Base-by-base conservation (phyloP, 2,888 invertebrate genomes). In the Synergus laeviventris region DNA sequence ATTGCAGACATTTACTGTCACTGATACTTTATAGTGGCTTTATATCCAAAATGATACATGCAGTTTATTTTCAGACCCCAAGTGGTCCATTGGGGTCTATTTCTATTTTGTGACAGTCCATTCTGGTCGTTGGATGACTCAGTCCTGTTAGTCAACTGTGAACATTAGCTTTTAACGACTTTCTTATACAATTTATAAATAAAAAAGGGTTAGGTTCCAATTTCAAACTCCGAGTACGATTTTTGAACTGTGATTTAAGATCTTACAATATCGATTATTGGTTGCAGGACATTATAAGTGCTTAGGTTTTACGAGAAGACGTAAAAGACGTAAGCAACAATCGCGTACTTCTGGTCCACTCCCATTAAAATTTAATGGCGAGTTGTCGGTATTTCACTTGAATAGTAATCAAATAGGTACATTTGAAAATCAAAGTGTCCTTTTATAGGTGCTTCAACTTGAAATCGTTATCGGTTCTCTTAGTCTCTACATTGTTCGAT, bases 41-140 rank as follows among this genome's bases (percentile, higher is more conserved):
- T 66, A 66, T 45, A 66, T 45, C 66, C 66, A 66, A 45, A 66
- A 66, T 66, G 66, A 66, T 66, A 66, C 66, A 45, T 66, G 45
- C 66, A 66, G 66, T 66, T 66, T 66, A 66, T 66, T 66, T 66
- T 66, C 9, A 66, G 66, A 66, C 21, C 66, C 56, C 18, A 54
- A 75, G 75, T 79, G 84, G 82, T 79, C 81, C 83, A 81, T 84
- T 80, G 81, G 81, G 76, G 83, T 86, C 86, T 86, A 86, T 86
- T 86, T 86, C 86, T 86, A 86, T 84, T 84, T 85, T 84, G 79
- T 83, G 82, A 85, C 80, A 82, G 83, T 82, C 83, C 82, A 81
- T 73, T 74, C 42, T 74, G n/a, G 31, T 31, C 42, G 60, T 74
- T 24, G 73, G 77, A 78, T 79, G 78, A 80, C 76, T 78, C 79